Percentiles rank a stretch among this genome's conserved stretches.
phyloP scores from a whole-genome alignment of 53 echinoderm and acorn worm species.

The Zoroaster sp. region DNA sequence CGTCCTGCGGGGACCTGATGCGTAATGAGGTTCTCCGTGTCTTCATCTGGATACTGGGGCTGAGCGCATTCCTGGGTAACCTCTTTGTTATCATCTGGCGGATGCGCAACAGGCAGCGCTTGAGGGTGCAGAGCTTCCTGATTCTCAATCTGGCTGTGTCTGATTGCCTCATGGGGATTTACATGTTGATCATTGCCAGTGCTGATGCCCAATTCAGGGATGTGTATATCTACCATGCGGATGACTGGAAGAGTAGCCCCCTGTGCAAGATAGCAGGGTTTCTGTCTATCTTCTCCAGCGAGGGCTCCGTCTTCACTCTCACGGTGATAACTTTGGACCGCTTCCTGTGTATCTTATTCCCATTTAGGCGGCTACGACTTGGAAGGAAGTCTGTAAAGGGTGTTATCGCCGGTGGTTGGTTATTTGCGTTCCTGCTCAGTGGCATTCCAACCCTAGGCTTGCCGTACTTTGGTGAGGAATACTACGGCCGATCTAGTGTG shows the following conservation, averaged over 20 bases:
- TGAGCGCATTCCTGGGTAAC: conserved; percentile 64
- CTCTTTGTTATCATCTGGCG: conserved; percentile 25
- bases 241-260: conserved; percentile 29
- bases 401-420: conserved; percentile 34
- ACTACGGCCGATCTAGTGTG: conserved; percentile 66
- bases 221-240: conserved; percentile 12
- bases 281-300: conserved; percentile 59
- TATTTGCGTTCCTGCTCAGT: neutral
- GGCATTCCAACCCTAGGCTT: neutral
- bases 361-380: conserved; percentile 54
- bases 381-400: conserved; percentile 28
- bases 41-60: conserved; percentile 71
- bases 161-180: conserved; percentile 67
- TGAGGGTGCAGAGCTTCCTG: conserved; percentile 40
- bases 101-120: neutral
- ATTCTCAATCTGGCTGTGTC: conserved; percentile 68
- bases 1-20: conserved; percentile 71
- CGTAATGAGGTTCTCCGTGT: conserved; percentile 34
- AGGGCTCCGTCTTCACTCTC: conserved; percentile 64
- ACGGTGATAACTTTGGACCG: conserved; percentile 66
- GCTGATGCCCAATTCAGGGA: conserved; percentile 44
- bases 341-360: conserved; percentile 56
- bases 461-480: neutral
- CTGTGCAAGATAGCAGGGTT: conserved; percentile 53
- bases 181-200: conserved; percentile 67